Percentiles rank a stretch among this genome's conserved stretches.
These are phyloP conservation scores for Limnephilus rhombicus DNA, from an alignment of 2,888 invertebrate genomes.

Conservation along the genomic window DNA sequence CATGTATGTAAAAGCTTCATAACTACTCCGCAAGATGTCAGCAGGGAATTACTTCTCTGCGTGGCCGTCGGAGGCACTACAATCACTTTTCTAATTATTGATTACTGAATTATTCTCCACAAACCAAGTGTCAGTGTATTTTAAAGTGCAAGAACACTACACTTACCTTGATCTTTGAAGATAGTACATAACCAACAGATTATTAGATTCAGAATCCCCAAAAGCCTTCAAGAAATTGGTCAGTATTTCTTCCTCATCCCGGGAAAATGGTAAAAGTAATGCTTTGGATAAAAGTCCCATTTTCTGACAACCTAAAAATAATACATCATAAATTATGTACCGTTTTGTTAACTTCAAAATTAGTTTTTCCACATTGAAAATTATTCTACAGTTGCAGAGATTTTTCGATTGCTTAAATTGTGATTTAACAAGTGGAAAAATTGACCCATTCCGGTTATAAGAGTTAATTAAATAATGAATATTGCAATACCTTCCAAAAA, in stretches of 20 bases:
- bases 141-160: too few relatives aligned
- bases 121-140: too few relatives aligned
- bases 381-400: neutral
- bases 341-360: neutral
- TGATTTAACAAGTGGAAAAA: neutral
- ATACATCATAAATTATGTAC: neutral
- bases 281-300: conserved; percentile 79
- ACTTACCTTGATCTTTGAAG: conserved; percentile 70
- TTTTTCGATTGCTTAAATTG: neutral
- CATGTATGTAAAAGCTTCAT: too few relatives aligned
- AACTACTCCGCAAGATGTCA: too few relatives aligned
- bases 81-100: too few relatives aligned
- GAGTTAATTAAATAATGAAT: neutral
- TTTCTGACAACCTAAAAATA: conserved; percentile 76
- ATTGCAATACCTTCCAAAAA: conserved; percentile 81
- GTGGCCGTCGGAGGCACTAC: too few relatives aligned
- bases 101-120: too few relatives aligned
- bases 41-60: too few relatives aligned
- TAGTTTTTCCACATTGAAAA: neutral
- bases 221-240: conserved; percentile 80
- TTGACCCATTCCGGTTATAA: neutral
- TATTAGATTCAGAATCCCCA: conserved; percentile 79
- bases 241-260: conserved; percentile 83
- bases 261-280: conserved; percentile 80
- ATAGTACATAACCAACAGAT: conserved; percentile 85